Conservation (phyloP, 2,113 vertebrate species). For the Picathartes gymnocephalus region DNA sequence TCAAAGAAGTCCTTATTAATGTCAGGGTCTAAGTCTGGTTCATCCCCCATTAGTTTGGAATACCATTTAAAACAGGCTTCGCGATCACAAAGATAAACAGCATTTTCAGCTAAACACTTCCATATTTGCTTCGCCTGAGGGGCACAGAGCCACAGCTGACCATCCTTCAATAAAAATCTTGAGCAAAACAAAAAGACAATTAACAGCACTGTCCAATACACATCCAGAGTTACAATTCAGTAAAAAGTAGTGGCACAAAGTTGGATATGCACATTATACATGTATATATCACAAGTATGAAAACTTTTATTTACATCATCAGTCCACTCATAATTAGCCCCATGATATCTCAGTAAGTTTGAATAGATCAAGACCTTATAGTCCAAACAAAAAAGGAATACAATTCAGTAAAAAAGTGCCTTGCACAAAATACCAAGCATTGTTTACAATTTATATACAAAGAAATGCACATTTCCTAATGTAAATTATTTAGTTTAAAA, state of each 20-base stretch:
- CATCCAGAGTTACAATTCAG: conserved; percentile 15
- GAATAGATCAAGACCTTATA: not conserved
- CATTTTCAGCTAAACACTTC: conserved; percentile 99
- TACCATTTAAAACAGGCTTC: conserved; percentile 99
- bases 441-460: not conserved
- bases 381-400: not conserved
- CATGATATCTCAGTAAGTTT: not conserved
- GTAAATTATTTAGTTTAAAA: not conserved
- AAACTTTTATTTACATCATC: not conserved
- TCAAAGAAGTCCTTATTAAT: conserved; percentile 99
- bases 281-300: not conserved
- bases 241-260: not conserved
- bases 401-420: not conserved
- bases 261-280: not conserved
- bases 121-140: conserved; percentile 99
- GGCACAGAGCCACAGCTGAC: conserved; percentile 97
- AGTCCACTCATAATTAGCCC: not conserved
- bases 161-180: conserved; percentile 98
- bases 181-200: conserved; percentile 63
- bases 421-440: not conserved
- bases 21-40: conserved; percentile 98
- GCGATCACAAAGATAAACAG: conserved; percentile 97
- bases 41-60: conserved; percentile 99
- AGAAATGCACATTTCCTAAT: not conserved
- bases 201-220: conserved; percentile 24